Conservation (phyloP, 53 echinoderm and acorn worm genomes). For the Paelopatides confundens region DNA sequence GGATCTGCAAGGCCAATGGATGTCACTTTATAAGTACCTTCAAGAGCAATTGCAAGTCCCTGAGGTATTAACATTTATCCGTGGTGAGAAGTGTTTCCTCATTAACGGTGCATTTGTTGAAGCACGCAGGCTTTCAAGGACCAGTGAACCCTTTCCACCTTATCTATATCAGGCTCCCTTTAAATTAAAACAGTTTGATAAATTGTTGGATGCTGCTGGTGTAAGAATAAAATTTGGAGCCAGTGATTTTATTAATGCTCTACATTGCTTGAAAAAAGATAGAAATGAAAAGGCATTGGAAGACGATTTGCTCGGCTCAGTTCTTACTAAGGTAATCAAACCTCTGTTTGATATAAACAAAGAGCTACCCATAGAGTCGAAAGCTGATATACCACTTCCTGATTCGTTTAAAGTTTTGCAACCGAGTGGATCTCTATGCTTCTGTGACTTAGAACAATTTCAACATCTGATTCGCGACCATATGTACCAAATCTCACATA, state of each 20-base stretch:
- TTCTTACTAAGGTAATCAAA: constrained; percentile 2
- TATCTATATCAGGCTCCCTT: background rate
- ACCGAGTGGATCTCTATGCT: background rate
- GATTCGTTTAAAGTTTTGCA: background rate
- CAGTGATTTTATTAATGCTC: background rate
- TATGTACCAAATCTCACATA: background rate
- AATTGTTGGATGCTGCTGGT: background rate
- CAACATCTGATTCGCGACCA: background rate
- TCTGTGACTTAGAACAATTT: constrained; percentile 38
- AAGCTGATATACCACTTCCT: background rate
- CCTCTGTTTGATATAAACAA: background rate
- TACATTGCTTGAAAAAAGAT: background rate
- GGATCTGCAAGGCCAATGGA: background rate
- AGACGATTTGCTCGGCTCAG: background rate
- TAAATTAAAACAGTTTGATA: background rate
- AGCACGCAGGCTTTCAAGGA: background rate
- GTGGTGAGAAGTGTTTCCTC: background rate
- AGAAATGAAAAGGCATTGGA: background rate
- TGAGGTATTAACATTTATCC: background rate
- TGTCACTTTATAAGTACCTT: background rate
- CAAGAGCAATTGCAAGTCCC: background rate
- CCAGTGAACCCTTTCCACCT: background rate
- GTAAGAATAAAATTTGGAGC: background rate
- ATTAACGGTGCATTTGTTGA: background rate
- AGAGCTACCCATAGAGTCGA: background rate